Evolutionary conservation across 2,888 invertebrate genomes (phyloP).

Genomic region (Caenorhabditis plicata): DNA sequence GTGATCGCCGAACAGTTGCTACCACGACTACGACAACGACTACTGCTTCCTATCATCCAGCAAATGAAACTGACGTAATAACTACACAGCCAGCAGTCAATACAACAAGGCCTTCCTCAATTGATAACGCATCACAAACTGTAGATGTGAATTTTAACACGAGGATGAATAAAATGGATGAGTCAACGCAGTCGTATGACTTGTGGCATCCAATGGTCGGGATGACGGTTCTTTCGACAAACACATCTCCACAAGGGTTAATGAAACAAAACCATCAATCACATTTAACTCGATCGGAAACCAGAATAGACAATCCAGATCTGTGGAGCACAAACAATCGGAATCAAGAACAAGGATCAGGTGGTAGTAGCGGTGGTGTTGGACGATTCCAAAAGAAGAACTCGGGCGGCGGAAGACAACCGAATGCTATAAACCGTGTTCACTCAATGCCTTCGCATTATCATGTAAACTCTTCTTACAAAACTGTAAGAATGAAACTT

Average conservation of each 20-base stretch:
- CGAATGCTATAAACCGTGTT: slow-evolving; percentile 47
- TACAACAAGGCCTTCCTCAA: slow-evolving; percentile 34
- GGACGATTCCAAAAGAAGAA: slow-evolving; percentile 43
- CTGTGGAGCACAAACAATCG: slow-evolving; percentile 20
- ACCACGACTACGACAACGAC: neutral
- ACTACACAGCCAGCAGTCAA: slow-evolving; percentile 13
- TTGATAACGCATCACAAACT: slow-evolving; percentile 45
- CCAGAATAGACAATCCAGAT: slow-evolving; percentile 24
- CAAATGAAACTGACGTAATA: slow-evolving; percentile 20
- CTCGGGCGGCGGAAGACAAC: slow-evolving; percentile 32
- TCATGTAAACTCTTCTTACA: slow-evolving; percentile 34
- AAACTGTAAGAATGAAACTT: slow-evolving; percentile 22
- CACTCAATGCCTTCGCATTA: slow-evolving; percentile 53
- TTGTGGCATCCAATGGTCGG: neutral
- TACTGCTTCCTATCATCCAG: slow-evolving; percentile 14
- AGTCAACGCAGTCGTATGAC: slow-evolving; percentile 8
- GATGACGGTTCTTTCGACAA: neutral
- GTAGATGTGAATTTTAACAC: slow-evolving; percentile 44
- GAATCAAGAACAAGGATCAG: slow-evolving; percentile 4
- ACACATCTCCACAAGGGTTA: slow-evolving; percentile 9
- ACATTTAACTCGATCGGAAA: slow-evolving; percentile 21
- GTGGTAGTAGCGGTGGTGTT: slow-evolving; percentile 10
- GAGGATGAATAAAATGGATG: slow-evolving; percentile 16
- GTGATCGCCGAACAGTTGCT: slow-evolving; percentile 10
- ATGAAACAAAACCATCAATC: slow-evolving; percentile 18